A percentile compares a stretch with the other conserved stretches of the same genome.
Conservation (phyloP, 2,888 invertebrate genomes). For the Myathropa florea region DNA sequence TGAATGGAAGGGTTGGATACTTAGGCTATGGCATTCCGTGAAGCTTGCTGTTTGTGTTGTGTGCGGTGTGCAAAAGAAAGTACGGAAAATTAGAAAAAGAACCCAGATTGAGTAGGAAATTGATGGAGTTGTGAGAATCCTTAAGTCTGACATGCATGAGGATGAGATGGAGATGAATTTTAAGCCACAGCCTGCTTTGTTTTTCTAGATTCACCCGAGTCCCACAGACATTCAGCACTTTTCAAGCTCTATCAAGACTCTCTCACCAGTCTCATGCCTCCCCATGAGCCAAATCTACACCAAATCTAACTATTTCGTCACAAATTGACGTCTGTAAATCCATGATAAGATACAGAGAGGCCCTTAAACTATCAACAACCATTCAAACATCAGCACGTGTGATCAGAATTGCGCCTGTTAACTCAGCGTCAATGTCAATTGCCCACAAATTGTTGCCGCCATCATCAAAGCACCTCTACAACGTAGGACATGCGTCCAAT, state of each 20-base stretch:
- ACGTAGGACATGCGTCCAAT: not conserved
- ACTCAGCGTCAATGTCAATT: not conserved
- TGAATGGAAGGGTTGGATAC: not conserved
- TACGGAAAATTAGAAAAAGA: slow-evolving; percentile 37
- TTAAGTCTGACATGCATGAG: not conserved
- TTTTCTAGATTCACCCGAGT: too few species aligned
- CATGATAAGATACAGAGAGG: not conserved
- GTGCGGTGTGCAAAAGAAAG: slow-evolving; percentile 63
- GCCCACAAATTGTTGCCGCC: not conserved
- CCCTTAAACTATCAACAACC: not conserved
- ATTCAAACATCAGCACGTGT: not conserved
- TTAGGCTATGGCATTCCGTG: slow-evolving; percentile 19
- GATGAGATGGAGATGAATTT: not conserved
- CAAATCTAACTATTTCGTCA: not conserved
- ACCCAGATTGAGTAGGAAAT: not conserved
- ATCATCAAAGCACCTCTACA: not conserved
- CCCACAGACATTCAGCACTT: too few species aligned
- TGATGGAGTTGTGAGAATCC: not conserved
- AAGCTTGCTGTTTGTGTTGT: slow-evolving; percentile 45
- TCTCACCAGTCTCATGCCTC: too few species aligned
- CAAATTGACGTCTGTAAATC: not conserved
- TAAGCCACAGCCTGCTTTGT: too few species aligned
- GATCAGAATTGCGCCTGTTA: not conserved
- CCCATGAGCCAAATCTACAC: too few species aligned
- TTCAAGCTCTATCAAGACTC: too few species aligned